Evolutionary conservation across 2,113 vertebrate species (phyloP), one percentile per base, ranked within the genome.

Genomic region (Corythaixoides concolor): DNA sequence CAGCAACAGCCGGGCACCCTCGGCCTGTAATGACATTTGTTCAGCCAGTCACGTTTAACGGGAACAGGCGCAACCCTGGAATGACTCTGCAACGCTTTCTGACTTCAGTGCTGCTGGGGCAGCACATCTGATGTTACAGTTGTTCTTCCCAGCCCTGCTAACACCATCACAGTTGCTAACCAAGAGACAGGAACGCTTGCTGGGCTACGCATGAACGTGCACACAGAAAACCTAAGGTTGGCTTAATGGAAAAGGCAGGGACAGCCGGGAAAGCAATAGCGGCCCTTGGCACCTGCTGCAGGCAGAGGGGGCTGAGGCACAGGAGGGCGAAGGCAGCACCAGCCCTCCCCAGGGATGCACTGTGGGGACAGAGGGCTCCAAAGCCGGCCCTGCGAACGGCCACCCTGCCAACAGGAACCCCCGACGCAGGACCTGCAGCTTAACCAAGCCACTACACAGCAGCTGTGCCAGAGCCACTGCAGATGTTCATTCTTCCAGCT

Each of bases 261-360:
- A 30, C 30, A 45, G 43, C 27, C 50, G 37, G 52, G 60, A 84
- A 80, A 67, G 41, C 30, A 64, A 8, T 0, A 39, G 17, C 0
- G 0, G 35, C 28, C 17, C 6, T 53, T 2, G 0, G 28, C 5
- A 0, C n/a, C 16, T 85, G 45, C 66, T 1, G 3, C 75, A 88
- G 74, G 39, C 77, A 85, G 77, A 89, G 69, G 64, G 49, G 69
- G 82, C 63, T 70, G 88, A 76, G 91, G 75, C 59, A 45, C 67
- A 66, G 37, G 28, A 55, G 20, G 59, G 27, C 0, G 0, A 41
- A 69, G 55, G 79, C 64, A 84, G 55, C 24, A 15, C 24, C 24
- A 37, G 49, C 37, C 21, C 53, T 49, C 12, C 28, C 28, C n/a
- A 27, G 5, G 23, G 35, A 84, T 0, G 0, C 4, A 2, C n/a